Percentiles rank a stretch among this genome's conserved stretches.
Evolutionary conservation across 2,888 invertebrate species (phyloP).

Genomic region (Troides helena): DNA sequence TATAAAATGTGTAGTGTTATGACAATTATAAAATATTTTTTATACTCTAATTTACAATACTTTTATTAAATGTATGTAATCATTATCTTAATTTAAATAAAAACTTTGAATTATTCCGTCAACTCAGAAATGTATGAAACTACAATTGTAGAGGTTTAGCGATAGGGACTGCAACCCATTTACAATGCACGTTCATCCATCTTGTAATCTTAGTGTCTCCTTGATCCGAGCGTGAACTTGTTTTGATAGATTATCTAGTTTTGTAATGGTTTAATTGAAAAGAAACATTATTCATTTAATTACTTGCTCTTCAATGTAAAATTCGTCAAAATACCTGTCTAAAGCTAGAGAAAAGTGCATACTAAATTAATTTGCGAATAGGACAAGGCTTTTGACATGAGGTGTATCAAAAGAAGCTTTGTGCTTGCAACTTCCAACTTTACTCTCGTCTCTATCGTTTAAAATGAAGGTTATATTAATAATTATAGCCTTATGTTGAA

Average conservation of each 20-base stretch:
- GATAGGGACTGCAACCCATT: neutral
- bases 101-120: too few species aligned
- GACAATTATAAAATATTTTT: neutral
- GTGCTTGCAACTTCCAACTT: slow-evolving; percentile 17
- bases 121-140: too few species aligned
- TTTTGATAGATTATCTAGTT: slow-evolving; percentile 34
- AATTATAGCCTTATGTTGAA: too few species aligned
- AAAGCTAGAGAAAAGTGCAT: slow-evolving; percentile 47
- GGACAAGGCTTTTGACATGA: slow-evolving; percentile 51
- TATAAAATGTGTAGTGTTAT: neutral
- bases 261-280: neutral
- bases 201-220: slow-evolving; percentile 52
- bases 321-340: slow-evolving; percentile 39
- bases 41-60: too few species aligned
- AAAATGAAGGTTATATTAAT: neutral
- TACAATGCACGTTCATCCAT: slow-evolving; percentile 42
- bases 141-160: too few species aligned
- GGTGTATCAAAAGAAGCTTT: slow-evolving; percentile 55
- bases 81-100: too few species aligned
- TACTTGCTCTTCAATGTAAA: neutral
- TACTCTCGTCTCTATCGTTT: slow-evolving; percentile 11
- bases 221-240: slow-evolving; percentile 45
- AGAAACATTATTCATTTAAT: neutral
- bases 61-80: too few species aligned
- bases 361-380: slow-evolving; percentile 64